phyloP scores from a whole-genome alignment of 2,888 invertebrate species.

The Polymixis flavicincta region DNA sequence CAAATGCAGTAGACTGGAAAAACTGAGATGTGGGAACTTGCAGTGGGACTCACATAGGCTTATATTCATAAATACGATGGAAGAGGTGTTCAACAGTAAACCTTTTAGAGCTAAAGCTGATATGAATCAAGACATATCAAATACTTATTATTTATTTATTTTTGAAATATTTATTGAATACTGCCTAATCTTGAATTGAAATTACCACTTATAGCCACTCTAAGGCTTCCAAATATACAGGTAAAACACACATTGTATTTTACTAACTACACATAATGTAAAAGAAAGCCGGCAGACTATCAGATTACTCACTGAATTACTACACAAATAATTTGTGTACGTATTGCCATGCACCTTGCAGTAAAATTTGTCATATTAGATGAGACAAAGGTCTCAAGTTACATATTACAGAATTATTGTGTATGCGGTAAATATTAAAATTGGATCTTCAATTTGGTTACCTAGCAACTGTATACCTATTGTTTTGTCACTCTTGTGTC shows the following conservation, averaged over 20 bases:
- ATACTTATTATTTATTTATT: no score
- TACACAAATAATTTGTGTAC: no score
- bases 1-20: no score
- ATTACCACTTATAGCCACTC: background rate
- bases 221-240: background rate
- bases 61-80: no score
- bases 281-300: background rate
- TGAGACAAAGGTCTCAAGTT: slow-evolving; percentile 12
- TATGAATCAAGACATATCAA: background rate
- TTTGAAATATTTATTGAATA: background rate
- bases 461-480: no score
- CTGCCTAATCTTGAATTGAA: no score
- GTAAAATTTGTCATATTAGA: background rate
- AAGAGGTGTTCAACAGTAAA: background rate
- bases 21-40: no score
- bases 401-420: background rate
- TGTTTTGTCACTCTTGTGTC: no score
- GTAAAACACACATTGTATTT: background rate
- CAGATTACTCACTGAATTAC: background rate
- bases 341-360: background rate
- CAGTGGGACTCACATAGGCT: no score
- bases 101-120: background rate
- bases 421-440: no score
- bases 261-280: background rate
- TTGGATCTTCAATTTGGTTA: no score